Evolutionary conservation across 2,888 invertebrate genomes (phyloP).

Genomic region (Polydesmus complanatus): DNA sequence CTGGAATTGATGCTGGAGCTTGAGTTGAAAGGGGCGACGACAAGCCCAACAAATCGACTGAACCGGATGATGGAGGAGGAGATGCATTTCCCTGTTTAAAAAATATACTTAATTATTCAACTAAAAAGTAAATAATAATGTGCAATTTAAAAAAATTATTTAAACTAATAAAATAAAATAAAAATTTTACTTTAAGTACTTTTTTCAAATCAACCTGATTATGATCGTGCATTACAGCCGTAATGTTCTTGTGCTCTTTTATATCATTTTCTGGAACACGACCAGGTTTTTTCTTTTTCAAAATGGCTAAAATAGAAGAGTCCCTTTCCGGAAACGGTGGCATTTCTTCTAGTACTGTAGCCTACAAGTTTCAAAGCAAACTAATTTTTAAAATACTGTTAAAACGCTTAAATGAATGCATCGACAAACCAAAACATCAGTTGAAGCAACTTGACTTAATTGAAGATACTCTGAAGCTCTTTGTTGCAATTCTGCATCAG

Average conservation of each 20-base stretch:
- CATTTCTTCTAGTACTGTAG: conserved; percentile 98
- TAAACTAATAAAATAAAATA: too few relatives aligned
- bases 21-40: conserved; percentile 69
- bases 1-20: conserved; percentile 32
- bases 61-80: conserved; percentile 31
- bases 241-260: conserved; percentile 25
- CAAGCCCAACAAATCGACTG: conserved; percentile 72
- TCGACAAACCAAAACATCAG: conserved; percentile 65
- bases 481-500: conserved; percentile 97
- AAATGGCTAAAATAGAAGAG: conserved; percentile 88
- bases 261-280: conserved; percentile 58
- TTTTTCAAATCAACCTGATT: not conserved
- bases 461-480: conserved; percentile 95
- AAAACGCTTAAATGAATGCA: not conserved
- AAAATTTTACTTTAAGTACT: too few relatives aligned
- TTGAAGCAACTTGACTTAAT: conserved; percentile 85
- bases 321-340: conserved; percentile 98
- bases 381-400: not conserved
- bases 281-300: conserved; percentile 97
- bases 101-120: too few relatives aligned
- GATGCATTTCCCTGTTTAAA: too few relatives aligned
- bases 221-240: conserved; percentile 23
- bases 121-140: too few relatives aligned
- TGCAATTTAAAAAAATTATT: not conserved
- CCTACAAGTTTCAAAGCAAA: conserved; percentile 38